phyloP scores from a whole-genome alignment of 2,797 vertebrate species.

The Eurystomus glaucurus region DNA sequence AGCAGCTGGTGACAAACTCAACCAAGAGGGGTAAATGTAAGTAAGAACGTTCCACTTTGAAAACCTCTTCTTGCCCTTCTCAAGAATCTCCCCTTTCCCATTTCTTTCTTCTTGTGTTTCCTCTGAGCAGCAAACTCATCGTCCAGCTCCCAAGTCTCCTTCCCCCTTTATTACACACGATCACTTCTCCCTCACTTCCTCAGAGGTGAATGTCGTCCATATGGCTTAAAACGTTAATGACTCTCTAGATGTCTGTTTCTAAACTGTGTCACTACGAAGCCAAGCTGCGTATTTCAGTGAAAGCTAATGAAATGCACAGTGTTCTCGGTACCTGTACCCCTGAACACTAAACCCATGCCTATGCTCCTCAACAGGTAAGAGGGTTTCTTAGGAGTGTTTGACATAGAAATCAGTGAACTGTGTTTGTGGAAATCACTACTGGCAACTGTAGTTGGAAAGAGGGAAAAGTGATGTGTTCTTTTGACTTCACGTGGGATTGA shows the following conservation, averaged over 20 bases:
- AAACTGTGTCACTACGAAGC: background rate
- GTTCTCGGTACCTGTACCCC: background rate
- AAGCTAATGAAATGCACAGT: background rate
- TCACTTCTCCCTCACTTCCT: background rate
- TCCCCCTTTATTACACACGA: background rate
- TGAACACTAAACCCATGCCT: background rate
- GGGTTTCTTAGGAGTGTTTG: background rate
- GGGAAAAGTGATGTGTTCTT: background rate
- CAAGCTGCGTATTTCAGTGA: background rate
- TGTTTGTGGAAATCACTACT: background rate
- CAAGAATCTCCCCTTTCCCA: background rate
- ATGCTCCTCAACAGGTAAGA: background rate
- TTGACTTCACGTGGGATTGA: background rate
- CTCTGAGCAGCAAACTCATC: background rate
- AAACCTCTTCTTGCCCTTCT: background rate
- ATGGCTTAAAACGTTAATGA: background rate
- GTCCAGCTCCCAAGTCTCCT: background rate
- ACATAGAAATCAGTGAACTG: background rate
- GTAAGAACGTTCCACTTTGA: background rate
- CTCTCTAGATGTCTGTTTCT: background rate
- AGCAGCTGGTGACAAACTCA: background rate
- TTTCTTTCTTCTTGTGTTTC: background rate
- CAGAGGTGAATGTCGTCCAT: background rate
- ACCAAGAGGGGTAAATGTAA: background rate
- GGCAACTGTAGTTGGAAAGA: background rate